Conservation (phyloP, 2,797 vertebrate species). For the Diplodus puntazzo region DNA sequence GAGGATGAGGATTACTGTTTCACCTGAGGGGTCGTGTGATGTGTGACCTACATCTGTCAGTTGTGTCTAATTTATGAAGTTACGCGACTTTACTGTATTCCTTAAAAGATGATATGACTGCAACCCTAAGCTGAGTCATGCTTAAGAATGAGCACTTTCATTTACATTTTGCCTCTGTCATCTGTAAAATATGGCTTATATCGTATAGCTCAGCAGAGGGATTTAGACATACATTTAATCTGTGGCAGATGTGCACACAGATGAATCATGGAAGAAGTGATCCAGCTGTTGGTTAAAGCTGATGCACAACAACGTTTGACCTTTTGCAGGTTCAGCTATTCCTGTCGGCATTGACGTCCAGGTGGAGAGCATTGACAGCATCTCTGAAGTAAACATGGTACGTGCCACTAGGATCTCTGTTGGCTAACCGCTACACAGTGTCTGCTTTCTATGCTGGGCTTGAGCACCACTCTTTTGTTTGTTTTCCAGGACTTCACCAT, state of each 20-base stretch:
- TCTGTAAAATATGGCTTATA: constrained; percentile 23
- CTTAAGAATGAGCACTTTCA: constrained; percentile 12
- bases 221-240: constrained; percentile 54
- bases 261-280: constrained; percentile 25
- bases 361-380: constrained; percentile 94
- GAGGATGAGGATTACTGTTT: not conserved
- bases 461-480: not conserved
- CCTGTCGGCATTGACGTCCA: constrained; percentile 94
- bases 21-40: not conserved
- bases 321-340: constrained; percentile 88
- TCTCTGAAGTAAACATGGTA: constrained; percentile 97
- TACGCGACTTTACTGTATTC: constrained; percentile 7
- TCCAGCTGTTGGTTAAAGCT: constrained; percentile 35
- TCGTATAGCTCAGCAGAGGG: constrained; percentile 23
- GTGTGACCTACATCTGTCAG: constrained; percentile 20
- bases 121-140: constrained; percentile 15
- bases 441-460: not conserved
- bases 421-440: not conserved
- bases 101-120: constrained; percentile 1
- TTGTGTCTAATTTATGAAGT: constrained; percentile 21
- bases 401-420: constrained; percentile 32
- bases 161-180: constrained; percentile 10
- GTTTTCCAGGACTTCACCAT: constrained; percentile 92
- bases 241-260: constrained; percentile 36
- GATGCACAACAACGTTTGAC: constrained; percentile 42